Conservation (phyloP, 2,113 vertebrate genomes). For the Sardina pilchardus region DNA sequence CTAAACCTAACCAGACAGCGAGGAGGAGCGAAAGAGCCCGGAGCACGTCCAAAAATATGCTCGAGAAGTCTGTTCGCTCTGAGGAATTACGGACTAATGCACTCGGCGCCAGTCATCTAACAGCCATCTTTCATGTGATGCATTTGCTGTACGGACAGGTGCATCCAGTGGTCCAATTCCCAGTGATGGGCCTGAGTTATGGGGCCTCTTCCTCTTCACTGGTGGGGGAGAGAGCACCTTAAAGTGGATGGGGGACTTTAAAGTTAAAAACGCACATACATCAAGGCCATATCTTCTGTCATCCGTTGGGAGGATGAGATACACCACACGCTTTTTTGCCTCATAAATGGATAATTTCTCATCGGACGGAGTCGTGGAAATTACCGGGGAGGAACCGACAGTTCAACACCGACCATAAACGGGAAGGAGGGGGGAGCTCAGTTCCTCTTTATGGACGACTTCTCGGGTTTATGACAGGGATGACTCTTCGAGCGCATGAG, state of each 20-base stretch:
- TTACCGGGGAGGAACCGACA: background rate
- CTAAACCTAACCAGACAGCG: background rate
- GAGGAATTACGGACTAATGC: slow-evolving; percentile 34
- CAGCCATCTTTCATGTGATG: slow-evolving; percentile 52
- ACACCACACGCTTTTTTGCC: background rate
- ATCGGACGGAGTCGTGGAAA: background rate
- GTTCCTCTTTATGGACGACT: background rate
- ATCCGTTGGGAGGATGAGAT: slow-evolving; percentile 11
- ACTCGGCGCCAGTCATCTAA: slow-evolving; percentile 41
- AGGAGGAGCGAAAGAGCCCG: background rate
- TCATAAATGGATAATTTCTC: slow-evolving; percentile 16
- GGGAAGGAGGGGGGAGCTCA: background rate
- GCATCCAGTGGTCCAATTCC: slow-evolving; percentile 50
- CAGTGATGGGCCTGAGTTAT: slow-evolving; percentile 54
- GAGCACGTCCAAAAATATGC: background rate
- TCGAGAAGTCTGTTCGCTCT: background rate
- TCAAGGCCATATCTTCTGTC: slow-evolving; percentile 61
- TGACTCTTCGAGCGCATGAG: background rate
- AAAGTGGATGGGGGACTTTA: slow-evolving; percentile 60
- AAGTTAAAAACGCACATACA: slow-evolving; percentile 62
- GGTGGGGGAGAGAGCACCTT: slow-evolving; percentile 46
- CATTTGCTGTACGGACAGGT: slow-evolving; percentile 48
- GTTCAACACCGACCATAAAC: background rate
- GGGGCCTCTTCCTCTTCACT: slow-evolving; percentile 47
- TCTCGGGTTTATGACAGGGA: background rate